Base-by-base conservation (phyloP, 1,140 invertebrate species). In the Euura lappo region DNA sequence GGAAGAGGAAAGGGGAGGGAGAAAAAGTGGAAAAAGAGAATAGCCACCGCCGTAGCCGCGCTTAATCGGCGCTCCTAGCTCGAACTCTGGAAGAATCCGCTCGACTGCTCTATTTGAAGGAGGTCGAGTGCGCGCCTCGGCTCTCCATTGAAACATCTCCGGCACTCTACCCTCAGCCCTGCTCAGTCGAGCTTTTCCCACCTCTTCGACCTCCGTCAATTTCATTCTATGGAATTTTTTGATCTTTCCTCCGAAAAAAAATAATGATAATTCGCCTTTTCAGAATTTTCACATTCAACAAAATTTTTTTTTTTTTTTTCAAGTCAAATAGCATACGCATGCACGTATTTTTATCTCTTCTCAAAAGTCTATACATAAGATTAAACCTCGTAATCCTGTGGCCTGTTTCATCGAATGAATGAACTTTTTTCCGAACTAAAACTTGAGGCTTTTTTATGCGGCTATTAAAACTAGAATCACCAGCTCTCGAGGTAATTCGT, bases 81-180 rank as follows among this genome's bases (percentile, higher is more conserved):
- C 51, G 51, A 60, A 60, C 51, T 60, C 51, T 60, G 51, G 13
- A 60, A 60, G 51, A 60, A 60, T 60, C 51, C 51, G 51, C 51
- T 60, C 51, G 13, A 60, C 51, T 60, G 51, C 51, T 60, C 51
- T 60, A 60, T 60, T 60, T 60, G 51, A 60, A 60, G 51, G 51
- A 60, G 51, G 51, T 60, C 51, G 51, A 60, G 51, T 60, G 51
- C 51, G 51, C 51, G 51, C 51, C 13, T 60, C 8, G 51, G 8
- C 28, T 60, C 51, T 60, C 51, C 51, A 60, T 60, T 60, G 51
- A 60, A 60, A 60, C 51, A 60, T 60, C 51, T n/a, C 51, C 51
- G 51, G 51, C 51, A 60, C 51, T 60, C 51, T 11, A 6, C 28
- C 28, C 28, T 28, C 28, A 28, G 28, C 28, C 28, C 28, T 28